Conservation (phyloP, 2,113 vertebrate genomes). For the Notarius lentiginosus region DNA sequence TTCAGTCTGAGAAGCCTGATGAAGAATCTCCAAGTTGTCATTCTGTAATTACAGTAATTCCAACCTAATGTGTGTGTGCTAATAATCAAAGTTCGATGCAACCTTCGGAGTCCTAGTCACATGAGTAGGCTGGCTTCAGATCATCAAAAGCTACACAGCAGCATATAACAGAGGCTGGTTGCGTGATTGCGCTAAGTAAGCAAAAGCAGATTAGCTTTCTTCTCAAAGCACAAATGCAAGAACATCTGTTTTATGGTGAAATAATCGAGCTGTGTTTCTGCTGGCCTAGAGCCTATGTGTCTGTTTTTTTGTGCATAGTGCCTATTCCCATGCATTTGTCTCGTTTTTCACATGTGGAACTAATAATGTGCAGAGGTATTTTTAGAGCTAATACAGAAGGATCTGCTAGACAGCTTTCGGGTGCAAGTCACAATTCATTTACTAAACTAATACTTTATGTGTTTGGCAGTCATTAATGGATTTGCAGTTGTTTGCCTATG, state of each 20-base stretch:
- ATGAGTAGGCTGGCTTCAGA: background rate
- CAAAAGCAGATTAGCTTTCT: conserved; percentile 42
- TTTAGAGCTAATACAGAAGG: conserved; percentile 40
- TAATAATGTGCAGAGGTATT: conserved; percentile 31
- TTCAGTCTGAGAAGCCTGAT: background rate
- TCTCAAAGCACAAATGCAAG: conserved; percentile 40
- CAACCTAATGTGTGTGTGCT: background rate
- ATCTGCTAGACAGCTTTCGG: conserved; percentile 32
- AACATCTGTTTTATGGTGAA: conserved; percentile 52
- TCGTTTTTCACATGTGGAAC: conserved; percentile 52
- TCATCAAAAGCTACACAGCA: background rate
- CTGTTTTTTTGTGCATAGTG: conserved; percentile 8
- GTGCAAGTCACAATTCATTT: conserved; percentile 32
- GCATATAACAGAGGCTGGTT: conserved; percentile 34
- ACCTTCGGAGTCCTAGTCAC: background rate
- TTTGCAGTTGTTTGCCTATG: background rate
- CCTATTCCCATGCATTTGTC: conserved; percentile 39
- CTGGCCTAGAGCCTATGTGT: conserved; percentile 5
- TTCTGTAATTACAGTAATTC: background rate
- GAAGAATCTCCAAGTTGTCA: background rate
- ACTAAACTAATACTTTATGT: conserved; percentile 11
- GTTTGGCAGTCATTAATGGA: conserved; percentile 1
- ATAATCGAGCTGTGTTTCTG: conserved; percentile 35
- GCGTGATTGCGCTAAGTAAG: conserved; percentile 40
- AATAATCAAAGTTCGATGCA: background rate